Base-by-base conservation (phyloP, 2,797 vertebrate genomes). In the Kryptopterus vitreolus region DNA sequence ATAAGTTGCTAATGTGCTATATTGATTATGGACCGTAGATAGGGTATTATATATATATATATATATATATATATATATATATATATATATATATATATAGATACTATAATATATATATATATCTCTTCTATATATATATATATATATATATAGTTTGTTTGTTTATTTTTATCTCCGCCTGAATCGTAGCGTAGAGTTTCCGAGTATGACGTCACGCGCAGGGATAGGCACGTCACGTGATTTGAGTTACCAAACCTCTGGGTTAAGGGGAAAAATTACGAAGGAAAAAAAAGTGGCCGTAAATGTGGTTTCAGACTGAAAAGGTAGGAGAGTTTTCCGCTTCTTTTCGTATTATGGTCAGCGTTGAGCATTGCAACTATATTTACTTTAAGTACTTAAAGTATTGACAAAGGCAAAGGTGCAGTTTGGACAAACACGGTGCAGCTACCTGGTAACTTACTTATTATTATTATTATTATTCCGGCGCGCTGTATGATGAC, bases 151-250 rank as follows among this genome's bases (percentile, higher is more conserved):
- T n/a, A n/a, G n/a, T n/a, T n/a, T n/a, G n/a, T n/a, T n/a, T n/a
- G n/a, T 8, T 35, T 13, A 38, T 38, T 74, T 31, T 0, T 62
- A 53, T 43, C 22, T 50, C 22, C 50, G 61, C 65, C 75, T 62
- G 81, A 55, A 74, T 66, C 63, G 33, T 43, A 69, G 66, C n/a
- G 29, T 48, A 53, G 55, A 66, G 58, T 66, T 58, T 78, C 79
- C 46, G 1, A 1, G 33, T 22, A n/a, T 88, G 84, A 89, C 88
- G 88, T 88, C 87, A 88, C 73, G 22, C 31, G 43, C 77, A 20
- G 85, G 87, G 88, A 85, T 86, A 55, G 88, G 86, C 84, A 68
- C 76, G 80, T 89, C 88, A 89, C 88, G 87, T 89, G 88, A 52
- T 83, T n/a, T 26, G 77, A 80, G 72, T 82, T 80, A 83, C 78